These are phyloP conservation scores for Chelonoidis abingdonii DNA, from an alignment of 2,113 vertebrate genomes.

Conservation along the genomic window DNA sequence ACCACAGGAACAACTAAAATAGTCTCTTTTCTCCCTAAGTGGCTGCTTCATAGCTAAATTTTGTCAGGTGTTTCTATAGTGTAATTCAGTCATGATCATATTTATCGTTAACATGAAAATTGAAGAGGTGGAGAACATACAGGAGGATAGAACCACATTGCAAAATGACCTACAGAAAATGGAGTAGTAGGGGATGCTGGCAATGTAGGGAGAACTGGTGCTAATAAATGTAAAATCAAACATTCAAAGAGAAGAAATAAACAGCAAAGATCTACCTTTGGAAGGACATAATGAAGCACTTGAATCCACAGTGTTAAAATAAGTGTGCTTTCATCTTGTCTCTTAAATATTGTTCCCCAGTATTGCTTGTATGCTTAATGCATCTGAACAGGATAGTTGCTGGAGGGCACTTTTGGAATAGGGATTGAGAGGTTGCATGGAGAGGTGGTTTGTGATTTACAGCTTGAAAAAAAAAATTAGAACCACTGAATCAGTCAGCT, in stretches of 20 bases:
- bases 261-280: background rate
- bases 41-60: conserved; percentile 35
- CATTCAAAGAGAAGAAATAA: background rate
- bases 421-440: background rate
- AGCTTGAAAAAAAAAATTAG: background rate
- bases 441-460: background rate
- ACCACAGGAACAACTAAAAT: background rate
- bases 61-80: conserved; percentile 20
- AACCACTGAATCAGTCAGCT: background rate
- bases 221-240: conserved; percentile 5
- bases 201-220: conserved; percentile 16
- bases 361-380: background rate
- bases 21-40: conserved; percentile 56
- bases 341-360: background rate
- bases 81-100: conserved; percentile 33
- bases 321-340: background rate
- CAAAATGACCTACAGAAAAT: conserved; percentile 55
- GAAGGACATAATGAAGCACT: background rate
- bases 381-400: background rate
- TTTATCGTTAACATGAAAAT: background rate
- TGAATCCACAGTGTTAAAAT: background rate
- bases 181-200: conserved; percentile 34
- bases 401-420: background rate
- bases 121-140: background rate
- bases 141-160: conserved; percentile 13